Evolutionary conservation across 2,797 vertebrate genomes (phyloP), one percentile per base, ranked within the genome.

Genomic region (Syndactyla subalaris): DNA sequence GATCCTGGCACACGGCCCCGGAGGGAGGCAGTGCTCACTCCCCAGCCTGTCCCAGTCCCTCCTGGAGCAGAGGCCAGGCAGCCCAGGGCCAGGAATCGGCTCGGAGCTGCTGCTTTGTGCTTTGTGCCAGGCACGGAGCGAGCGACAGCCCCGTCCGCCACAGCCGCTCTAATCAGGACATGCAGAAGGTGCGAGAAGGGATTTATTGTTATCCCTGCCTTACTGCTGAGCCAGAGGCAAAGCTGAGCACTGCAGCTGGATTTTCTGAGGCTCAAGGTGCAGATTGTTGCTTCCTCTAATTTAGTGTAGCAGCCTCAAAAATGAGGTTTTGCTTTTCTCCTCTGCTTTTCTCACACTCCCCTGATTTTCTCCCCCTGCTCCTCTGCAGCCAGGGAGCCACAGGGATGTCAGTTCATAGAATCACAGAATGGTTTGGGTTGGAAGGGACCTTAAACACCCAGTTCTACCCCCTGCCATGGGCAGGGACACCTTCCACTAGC

Each of bases 161-260:
- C 54, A 45, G 65, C 9, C 82, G 43, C 18, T 20, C 75, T 89
- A 62, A 96, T 75, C 93, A 91, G 79, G 89, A 39, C 91, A 21
- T 1, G 82, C 93, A 89, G 88, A 74, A 88, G 84, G 74, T 74
- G 68, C 68, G 90, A 95, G 94, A 95, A 93, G 63, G 92, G 96
- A 90, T 89, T 92, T 92, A 52, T 73, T 93, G 87, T 94, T 90
- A 92, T 86, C 89, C 78, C 58, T 32, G 46, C 38, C 73, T 92
- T 62, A 36, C 78, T 61, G 89, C 81, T 70, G 91, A 92, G 87
- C 87, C 89, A 82, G 41, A n/a, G 57, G 93, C 77, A 83, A 79
- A 95, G 88, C 86, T 0, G 1, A 73, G 87, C 54, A 5, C 79
- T 4, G 29, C 92, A 95, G 89, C 43, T 88, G 87, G 76, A 89